Evolutionary conservation across 2,888 invertebrate genomes (phyloP).

Genomic region (Xestia sexstrigata): DNA sequence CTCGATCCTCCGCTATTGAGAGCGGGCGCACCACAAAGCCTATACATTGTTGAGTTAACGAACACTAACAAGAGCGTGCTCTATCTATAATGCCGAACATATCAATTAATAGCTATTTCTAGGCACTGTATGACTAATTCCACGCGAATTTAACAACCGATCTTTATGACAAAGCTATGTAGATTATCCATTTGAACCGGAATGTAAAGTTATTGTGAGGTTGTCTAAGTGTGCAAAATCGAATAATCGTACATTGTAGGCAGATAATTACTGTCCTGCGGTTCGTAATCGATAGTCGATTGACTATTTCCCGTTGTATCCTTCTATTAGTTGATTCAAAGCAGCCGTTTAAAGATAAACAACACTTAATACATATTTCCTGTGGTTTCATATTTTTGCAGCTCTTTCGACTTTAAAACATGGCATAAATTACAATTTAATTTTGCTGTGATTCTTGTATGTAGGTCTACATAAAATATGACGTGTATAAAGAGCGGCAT

Average conservation of each 20-base stretch:
- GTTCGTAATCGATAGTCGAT: slow-evolving; percentile 40
- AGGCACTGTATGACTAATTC: slow-evolving; percentile 62
- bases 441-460: slow-evolving; percentile 34
- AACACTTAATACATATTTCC: slow-evolving; percentile 34
- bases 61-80: slow-evolving; percentile 73
- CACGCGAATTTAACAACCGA: slow-evolving; percentile 52
- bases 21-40: slow-evolving; percentile 53
- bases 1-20: slow-evolving; percentile 53
- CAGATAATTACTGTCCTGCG: slow-evolving; percentile 47
- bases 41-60: slow-evolving; percentile 66
- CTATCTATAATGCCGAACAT: slow-evolving; percentile 72
- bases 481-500: slow-evolving; percentile 30
- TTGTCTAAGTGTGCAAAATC: slow-evolving; percentile 50
- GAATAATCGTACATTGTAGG: slow-evolving; percentile 57
- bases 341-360: slow-evolving; percentile 19
- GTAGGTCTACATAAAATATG: slow-evolving; percentile 38
- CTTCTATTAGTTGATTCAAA: slow-evolving; percentile 40
- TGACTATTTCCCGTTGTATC: slow-evolving; percentile 45
- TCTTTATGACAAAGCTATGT: slow-evolving; percentile 51
- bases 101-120: slow-evolving; percentile 66
- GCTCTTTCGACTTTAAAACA: slow-evolving; percentile 52
- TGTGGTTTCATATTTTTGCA: slow-evolving; percentile 13
- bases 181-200: slow-evolving; percentile 49
- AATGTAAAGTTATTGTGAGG: slow-evolving; percentile 50
- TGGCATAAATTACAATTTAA: slow-evolving; percentile 41